Percentiles rank a stretch among this genome's conserved stretches.
Evolutionary conservation across 2,888 invertebrate genomes (phyloP).

Genomic region (Agapetus fuscipes): DNA sequence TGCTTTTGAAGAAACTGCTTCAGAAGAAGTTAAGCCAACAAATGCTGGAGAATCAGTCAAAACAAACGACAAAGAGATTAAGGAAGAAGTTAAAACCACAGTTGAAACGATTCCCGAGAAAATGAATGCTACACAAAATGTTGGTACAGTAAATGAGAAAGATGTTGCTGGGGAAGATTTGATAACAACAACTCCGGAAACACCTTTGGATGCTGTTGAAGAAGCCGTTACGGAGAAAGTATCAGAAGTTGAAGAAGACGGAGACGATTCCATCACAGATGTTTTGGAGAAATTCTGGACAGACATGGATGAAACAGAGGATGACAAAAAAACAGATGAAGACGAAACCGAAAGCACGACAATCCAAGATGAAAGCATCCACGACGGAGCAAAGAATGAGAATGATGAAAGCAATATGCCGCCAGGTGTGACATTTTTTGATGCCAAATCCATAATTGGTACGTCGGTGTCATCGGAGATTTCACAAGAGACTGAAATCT

Average conservation of each 20-base stretch:
- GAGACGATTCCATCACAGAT: slow-evolving; percentile 20
- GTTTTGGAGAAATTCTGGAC: slow-evolving; percentile 17
- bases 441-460: slow-evolving; percentile 47
- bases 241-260: slow-evolving; percentile 27
- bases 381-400: slow-evolving; percentile 7
- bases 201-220: slow-evolving; percentile 3
- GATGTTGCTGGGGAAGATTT: slow-evolving; percentile 21
- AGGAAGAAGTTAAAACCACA: neutral
- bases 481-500: slow-evolving; percentile 81
- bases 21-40: slow-evolving; percentile 22
- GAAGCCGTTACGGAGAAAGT: slow-evolving; percentile 7
- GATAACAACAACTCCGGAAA: slow-evolving; percentile 9
- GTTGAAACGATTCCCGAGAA: slow-evolving; percentile 3
- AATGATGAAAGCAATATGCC: slow-evolving; percentile 30
- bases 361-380: slow-evolving; percentile 1
- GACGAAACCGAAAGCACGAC: slow-evolving; percentile 7
- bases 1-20: slow-evolving; percentile 25
- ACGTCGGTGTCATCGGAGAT: slow-evolving; percentile 75
- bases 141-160: slow-evolving; percentile 7
- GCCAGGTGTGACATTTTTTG: slow-evolving; percentile 38
- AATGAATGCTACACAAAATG: slow-evolving; percentile 14
- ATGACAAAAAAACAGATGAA: neutral
- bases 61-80: slow-evolving; percentile 26
- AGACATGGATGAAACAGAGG: slow-evolving; percentile 22
- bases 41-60: slow-evolving; percentile 28